Percentiles rank a stretch among this genome's conserved stretches.
These are phyloP conservation scores for Augochlorella aurata DNA, from an alignment of 2,888 invertebrate species.

Conservation along the genomic window DNA sequence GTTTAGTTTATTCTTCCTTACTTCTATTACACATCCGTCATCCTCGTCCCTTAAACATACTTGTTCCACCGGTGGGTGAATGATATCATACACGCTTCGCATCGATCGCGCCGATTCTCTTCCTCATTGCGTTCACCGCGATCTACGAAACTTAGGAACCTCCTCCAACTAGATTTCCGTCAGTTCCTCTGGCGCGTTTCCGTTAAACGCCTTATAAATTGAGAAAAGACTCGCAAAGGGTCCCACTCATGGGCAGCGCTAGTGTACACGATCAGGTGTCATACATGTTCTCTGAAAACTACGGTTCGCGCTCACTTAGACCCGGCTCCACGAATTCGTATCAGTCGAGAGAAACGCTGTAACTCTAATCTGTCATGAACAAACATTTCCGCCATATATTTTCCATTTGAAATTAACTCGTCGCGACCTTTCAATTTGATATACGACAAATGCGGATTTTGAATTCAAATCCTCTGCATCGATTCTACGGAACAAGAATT, in stretches of 20 bases:
- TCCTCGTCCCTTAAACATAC: slow-evolving; percentile 29
- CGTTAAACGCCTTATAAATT: neutral
- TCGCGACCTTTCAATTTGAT: too few species aligned
- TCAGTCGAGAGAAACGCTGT: neutral
- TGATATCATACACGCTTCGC: neutral
- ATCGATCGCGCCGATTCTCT: neutral
- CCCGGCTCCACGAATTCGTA: neutral
- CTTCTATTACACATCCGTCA: neutral
- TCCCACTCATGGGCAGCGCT: slow-evolving; percentile 8
- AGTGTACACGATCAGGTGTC: neutral
- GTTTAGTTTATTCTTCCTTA: slow-evolving; percentile 3
- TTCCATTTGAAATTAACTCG: too few species aligned
- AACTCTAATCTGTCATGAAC: neutral
- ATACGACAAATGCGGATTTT: too few species aligned
- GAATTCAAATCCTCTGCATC: too few species aligned
- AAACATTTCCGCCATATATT: too few species aligned
- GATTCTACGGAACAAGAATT: too few species aligned
- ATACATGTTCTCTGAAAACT: neutral
- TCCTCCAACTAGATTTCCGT: neutral
- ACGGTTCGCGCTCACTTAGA: neutral
- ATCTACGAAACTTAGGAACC: neutral
- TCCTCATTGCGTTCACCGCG: neutral
- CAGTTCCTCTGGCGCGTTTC: neutral
- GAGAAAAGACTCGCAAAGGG: slow-evolving; percentile 8
- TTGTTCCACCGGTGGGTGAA: neutral